phyloP scores from a whole-genome alignment of 2,797 vertebrate species.

The Periparus ater region DNA sequence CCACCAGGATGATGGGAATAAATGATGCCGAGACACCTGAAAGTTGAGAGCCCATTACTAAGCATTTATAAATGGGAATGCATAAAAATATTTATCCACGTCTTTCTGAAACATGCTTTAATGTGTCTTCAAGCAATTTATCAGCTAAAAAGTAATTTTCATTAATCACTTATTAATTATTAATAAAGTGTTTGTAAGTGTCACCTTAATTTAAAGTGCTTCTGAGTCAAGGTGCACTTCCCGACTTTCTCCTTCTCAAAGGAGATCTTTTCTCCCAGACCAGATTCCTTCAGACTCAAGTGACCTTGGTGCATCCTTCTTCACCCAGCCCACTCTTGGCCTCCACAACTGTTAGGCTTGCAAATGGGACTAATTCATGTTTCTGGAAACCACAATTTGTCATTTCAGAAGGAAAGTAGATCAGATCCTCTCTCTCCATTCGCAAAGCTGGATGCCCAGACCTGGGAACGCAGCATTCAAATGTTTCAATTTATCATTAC shows the following conservation, averaged over 20 bases:
- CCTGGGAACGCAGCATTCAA: constrained; percentile 43
- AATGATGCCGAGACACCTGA: constrained; percentile 58
- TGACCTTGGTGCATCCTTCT: constrained; percentile 42
- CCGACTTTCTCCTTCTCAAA: neutral
- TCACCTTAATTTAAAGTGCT: constrained; percentile 65
- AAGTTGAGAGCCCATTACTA: constrained; percentile 67
- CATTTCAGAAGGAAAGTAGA: constrained; percentile 49
- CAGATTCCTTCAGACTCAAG: neutral
- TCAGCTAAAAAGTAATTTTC: constrained; percentile 63
- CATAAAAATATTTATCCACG: constrained; percentile 70
- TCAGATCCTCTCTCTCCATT: neutral
- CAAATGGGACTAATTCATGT: neutral
- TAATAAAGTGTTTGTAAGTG: constrained; percentile 64
- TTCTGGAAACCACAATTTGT: constrained; percentile 47
- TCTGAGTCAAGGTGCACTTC: constrained; percentile 17
- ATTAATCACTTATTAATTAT: constrained; percentile 75
- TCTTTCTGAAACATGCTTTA: constrained; percentile 60
- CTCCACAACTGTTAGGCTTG: neutral
- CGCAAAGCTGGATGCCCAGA: neutral
- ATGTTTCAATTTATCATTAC: constrained; percentile 73
- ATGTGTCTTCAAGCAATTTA: constrained; percentile 60
- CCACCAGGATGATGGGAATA: constrained; percentile 49
- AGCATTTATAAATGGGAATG: constrained; percentile 60
- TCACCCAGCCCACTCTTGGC: neutral
- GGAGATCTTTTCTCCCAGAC: neutral